Percentiles rank a stretch among this genome's conserved stretches.
Evolutionary conservation across 1,140 invertebrate genomes (phyloP).

Genomic region (Leucophenga varia): DNA sequence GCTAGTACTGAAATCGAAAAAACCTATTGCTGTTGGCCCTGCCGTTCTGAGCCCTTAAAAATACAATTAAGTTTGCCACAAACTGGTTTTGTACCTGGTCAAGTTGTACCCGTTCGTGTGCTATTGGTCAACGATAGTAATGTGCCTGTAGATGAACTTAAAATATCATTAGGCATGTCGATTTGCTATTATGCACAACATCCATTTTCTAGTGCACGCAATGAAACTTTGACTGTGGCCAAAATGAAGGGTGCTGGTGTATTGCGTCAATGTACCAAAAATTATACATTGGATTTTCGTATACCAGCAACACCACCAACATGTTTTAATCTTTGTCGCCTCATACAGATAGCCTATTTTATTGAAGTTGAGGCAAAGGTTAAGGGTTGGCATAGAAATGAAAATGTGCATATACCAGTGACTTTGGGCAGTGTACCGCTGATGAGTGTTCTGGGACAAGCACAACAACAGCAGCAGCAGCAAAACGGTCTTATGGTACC

Average conservation of each 20-base stretch:
- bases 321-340: constrained; percentile 67
- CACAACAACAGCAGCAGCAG: constrained; percentile 13
- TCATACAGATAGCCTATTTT: constrained; percentile 71
- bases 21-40: constrained; percentile 42
- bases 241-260: constrained; percentile 58
- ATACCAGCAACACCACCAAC: constrained; percentile 71
- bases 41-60: constrained; percentile 32
- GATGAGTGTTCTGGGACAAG: constrained; percentile 7
- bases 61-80: constrained; percentile 36
- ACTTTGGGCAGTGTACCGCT: constrained; percentile 63
- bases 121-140: constrained; percentile 54
- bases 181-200: constrained; percentile 56
- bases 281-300: constrained; percentile 55
- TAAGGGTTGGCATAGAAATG: constrained; percentile 57
- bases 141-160: constrained; percentile 57
- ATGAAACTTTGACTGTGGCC: constrained; percentile 59
- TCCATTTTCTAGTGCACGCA: constrained; percentile 60
- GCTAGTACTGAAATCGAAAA: constrained; percentile 30
- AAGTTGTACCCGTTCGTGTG: constrained; percentile 32
- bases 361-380: constrained; percentile 61
- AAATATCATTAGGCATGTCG: constrained; percentile 57
- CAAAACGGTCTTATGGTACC: constrained; percentile 8
- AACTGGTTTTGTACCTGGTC: constrained; percentile 45
- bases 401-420: constrained; percentile 56
- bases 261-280: constrained; percentile 47